Evolutionary conservation across 2,797 vertebrate species (phyloP), one percentile per base, ranked within the genome.

Genomic region (Artibeus lituratus): DNA sequence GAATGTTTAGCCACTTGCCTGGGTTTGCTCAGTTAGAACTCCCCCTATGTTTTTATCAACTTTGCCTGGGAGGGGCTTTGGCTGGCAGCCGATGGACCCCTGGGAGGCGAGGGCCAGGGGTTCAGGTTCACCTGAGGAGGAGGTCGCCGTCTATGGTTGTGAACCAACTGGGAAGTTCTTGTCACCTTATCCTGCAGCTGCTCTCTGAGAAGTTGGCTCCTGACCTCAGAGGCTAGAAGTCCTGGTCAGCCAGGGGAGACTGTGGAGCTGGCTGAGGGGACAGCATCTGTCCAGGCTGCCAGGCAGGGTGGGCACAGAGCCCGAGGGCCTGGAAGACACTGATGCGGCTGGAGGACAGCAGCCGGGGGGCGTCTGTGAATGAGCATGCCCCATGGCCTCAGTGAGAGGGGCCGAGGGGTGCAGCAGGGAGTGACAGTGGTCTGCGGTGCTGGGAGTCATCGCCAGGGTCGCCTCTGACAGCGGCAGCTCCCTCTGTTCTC

Each of bases 281-380:
- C 67, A 29, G 11, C 0, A 1, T 62, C 21, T 59, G 32, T 12
- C 73, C 16, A 15, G 47, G 42, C 35, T 10, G 29, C 32, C 37
- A 16, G 12, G 19, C 29, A n/a, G 44, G 59, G 53, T 0, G 12
- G 26, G 37, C 57, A 7, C 10, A 12, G 94, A 55, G 21, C 26
- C 26, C 2, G 12, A 19, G 87, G 72, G 18, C 35, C 47, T 11
- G 21, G 16, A 49, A 8, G 10, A n/a, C 22, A 26, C 49, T 5
- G 8, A 5, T 24, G 32, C 1, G 5, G 49, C 67, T 0, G 0
- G 39, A 69, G 87, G 7, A 3, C 4, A 2, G 80, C 10, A 18
- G 67, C 10, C 0, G 0, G 57, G 44, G 19, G 26, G 72, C 8
- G 2, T 3, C 2, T n/a, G 62, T 12, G 1, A 14, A 22, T 29